Base-by-base conservation (phyloP, 1,140 invertebrate species). In the Chrysoperla carnea region DNA sequence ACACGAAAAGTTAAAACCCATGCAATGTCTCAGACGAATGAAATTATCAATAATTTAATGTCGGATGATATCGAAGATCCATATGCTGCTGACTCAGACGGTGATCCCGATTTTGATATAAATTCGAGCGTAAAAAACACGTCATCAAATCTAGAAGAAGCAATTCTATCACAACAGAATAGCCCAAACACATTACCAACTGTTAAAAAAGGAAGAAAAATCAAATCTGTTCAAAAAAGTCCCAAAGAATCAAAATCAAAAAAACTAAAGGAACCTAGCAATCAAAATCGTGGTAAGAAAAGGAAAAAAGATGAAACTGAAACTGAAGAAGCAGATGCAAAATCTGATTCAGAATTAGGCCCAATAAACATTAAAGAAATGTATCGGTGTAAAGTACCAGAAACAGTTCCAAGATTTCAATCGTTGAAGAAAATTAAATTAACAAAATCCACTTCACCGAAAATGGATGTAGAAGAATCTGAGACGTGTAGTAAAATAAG, bases 351-450 rank as follows among this genome's bases (percentile, higher is more conserved):
- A 5, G 17, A 23, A 23, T 23, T 23, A 23, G 17, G 17, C 17
- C 17, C 17, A 23, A 23, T 23, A 3, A 23, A 23, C 5, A 23
- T 23, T 23, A 23, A 23, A 23, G 17, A 23, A 23, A 23, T 23
- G 17, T 23, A 23, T 5, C 8, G n/a, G 6, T 11, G 31, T 33
- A 33, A 9, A 33, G 40, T 48, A 41, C 59, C 57, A 39, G 60
- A 57, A 35, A 57, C 59, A 44, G 57, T 64, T 33, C 38, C 45
- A 44, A 57, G 63, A 43, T 64, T 53, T 56, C 42, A 50, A 40
- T 23, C 29, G 14, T 41, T 46, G 14, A 48, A 29, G 15, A 42
- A 29, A 29, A 12, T 33, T 11, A 33, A 11, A 40, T 43, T 28
- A 36, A 37, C 23, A 43, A 27, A 28, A 43, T 40, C 41, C 45